Conservation (phyloP, 2,888 invertebrate genomes). For the Tiliacea aurago region DNA sequence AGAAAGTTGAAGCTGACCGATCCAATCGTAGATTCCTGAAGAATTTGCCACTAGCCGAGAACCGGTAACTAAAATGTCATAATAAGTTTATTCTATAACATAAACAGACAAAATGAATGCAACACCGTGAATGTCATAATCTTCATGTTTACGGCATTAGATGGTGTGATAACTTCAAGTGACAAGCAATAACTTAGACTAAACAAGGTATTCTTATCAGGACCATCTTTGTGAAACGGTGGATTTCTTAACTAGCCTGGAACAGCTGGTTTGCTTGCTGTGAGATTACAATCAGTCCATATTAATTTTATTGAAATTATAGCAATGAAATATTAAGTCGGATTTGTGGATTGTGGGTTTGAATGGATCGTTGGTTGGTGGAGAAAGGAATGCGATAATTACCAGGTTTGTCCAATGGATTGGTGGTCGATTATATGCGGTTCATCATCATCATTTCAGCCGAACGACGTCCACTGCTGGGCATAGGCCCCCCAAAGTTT, state of each 20-base stretch:
- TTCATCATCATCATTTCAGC: too few species aligned
- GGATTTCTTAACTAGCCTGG: slow-evolving; percentile 48
- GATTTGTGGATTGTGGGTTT: background rate
- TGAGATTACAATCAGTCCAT: slow-evolving; percentile 29
- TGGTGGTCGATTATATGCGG: background rate
- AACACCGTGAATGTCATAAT: slow-evolving; percentile 50
- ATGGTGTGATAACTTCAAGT: slow-evolving; percentile 51
- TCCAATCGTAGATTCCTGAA: background rate
- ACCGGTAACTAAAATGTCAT: slow-evolving; percentile 24
- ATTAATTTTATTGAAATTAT: slow-evolving; percentile 46
- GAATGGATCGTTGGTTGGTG: background rate
- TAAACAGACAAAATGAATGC: slow-evolving; percentile 25
- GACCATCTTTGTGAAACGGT: slow-evolving; percentile 43
- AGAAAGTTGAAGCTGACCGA: background rate
- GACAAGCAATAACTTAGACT: slow-evolving; percentile 39
- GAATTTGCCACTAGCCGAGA: slow-evolving; percentile 1
- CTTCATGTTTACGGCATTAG: slow-evolving; percentile 46
- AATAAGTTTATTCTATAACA: slow-evolving; percentile 20
- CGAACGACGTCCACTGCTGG: too few species aligned
- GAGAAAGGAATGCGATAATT: slow-evolving; percentile 18
- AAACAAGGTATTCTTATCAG: slow-evolving; percentile 46
- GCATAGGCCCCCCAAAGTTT: too few species aligned
- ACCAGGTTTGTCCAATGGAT: background rate
- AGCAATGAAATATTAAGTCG: slow-evolving; percentile 22
- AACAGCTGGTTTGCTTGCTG: slow-evolving; percentile 40